Percentiles rank a stretch among this genome's conserved stretches.
Conservation (phyloP, 2,113 vertebrate genomes). For the Phaethon lepturus region DNA sequence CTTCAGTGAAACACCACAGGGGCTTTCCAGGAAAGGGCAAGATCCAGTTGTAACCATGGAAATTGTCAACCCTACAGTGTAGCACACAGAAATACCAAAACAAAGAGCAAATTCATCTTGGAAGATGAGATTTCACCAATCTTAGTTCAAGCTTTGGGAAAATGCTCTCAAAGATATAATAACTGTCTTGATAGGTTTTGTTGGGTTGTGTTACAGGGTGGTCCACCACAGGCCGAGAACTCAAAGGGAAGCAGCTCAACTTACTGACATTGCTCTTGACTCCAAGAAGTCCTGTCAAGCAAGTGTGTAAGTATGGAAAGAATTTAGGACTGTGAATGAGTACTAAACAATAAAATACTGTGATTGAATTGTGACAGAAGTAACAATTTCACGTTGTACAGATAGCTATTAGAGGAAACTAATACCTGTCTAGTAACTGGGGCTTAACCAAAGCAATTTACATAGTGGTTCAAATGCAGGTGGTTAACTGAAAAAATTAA, state of each 20-base stretch:
- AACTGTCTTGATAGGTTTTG: neutral
- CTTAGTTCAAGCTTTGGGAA: neutral
- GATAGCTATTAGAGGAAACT: neutral
- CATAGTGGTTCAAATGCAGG: neutral
- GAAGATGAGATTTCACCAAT: neutral
- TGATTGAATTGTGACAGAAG: neutral
- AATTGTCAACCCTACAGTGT: neutral
- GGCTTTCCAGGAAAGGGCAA: neutral
- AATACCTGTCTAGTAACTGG: neutral
- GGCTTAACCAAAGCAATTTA: neutral
- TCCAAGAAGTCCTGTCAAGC: neutral
- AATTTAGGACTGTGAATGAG: neutral
- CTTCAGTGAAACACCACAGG: neutral
- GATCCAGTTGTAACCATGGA: neutral
- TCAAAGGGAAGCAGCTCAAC: neutral
- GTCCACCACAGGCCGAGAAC: neutral
- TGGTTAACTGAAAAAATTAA: neutral
- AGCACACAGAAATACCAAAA: neutral
- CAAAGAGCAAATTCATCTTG: neutral
- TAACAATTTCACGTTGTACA: neutral
- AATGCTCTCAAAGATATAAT: neutral
- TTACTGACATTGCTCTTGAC: neutral
- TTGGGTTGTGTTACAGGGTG: neutral
- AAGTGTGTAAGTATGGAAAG: neutral
- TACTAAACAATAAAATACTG: neutral